phyloP scores from a whole-genome alignment of 2,113 vertebrate genomes.

The Oostethus manadensis region DNA sequence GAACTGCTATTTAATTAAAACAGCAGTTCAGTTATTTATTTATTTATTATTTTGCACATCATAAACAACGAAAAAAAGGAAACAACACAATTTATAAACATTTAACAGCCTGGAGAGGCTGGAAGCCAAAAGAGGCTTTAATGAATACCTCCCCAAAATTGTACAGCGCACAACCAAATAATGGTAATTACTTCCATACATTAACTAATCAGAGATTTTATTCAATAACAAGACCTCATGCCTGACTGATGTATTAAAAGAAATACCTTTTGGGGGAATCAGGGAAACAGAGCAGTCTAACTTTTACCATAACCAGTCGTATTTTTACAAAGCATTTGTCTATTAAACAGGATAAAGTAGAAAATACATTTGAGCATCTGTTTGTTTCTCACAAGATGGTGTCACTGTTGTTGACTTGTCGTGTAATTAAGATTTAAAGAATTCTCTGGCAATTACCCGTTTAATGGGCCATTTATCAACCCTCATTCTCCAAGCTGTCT shows the following conservation, averaged over 20 bases:
- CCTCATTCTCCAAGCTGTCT: conserved; percentile 62
- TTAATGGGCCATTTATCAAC: conserved; percentile 71
- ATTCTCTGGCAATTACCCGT: conserved; percentile 71
- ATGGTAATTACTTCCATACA: too few relatives aligned
- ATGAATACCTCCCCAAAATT: too few relatives aligned
- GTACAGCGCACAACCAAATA: too few relatives aligned
- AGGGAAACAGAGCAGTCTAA: neutral
- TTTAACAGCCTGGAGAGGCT: too few relatives aligned
- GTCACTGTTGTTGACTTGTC: conserved; percentile 62
- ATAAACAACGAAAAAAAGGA: too few relatives aligned
- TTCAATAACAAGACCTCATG: too few relatives aligned
- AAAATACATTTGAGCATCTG: conserved; percentile 61
- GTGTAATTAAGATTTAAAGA: conserved; percentile 75
- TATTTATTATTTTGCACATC: too few relatives aligned
- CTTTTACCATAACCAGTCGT: conserved; percentile 7
- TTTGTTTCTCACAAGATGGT: conserved; percentile 63
- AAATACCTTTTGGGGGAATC: neutral
- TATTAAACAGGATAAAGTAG: conserved; percentile 18
- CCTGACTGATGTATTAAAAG: too few relatives aligned
- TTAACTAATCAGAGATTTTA: too few relatives aligned
- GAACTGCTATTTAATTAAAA: neutral
- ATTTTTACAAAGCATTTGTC: conserved; percentile 18
- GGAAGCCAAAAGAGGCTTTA: too few relatives aligned
- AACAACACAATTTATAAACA: too few relatives aligned
- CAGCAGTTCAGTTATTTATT: too few relatives aligned